phyloP scores from a whole-genome alignment of 2,888 invertebrate species.

The Lithophane socia region DNA sequence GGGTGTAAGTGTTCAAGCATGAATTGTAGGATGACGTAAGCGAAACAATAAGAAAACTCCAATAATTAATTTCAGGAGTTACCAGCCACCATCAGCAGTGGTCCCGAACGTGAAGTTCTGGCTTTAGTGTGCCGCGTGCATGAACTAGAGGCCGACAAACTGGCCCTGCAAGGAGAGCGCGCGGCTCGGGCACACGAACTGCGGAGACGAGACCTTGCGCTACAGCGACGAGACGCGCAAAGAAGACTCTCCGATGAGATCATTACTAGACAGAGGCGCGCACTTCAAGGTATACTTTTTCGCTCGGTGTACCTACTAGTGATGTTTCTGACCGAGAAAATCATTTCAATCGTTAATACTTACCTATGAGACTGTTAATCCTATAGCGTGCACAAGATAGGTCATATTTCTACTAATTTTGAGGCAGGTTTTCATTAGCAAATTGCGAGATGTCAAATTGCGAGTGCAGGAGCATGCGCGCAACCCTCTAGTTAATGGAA shows the following conservation, averaged over 20 bases:
- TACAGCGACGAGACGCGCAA: slow-evolving; percentile 95
- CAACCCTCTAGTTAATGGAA: no score
- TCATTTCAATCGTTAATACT: no score
- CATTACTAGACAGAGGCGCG: slow-evolving; percentile 95
- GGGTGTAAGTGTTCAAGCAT: not conserved
- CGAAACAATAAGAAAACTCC: not conserved
- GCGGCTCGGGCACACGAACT: slow-evolving; percentile 96
- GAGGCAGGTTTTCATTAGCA: no score
- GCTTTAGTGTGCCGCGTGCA: slow-evolving; percentile 97
- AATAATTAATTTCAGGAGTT: slow-evolving; percentile 91
- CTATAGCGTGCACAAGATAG: no score
- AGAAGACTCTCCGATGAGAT: slow-evolving; percentile 97
- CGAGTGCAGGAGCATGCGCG: no score
- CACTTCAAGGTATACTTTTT: slow-evolving; percentile 93
- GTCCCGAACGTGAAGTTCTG: slow-evolving; percentile 97
- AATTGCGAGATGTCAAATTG: no score
- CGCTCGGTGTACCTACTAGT: no score
- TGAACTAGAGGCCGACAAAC: slow-evolving; percentile 98
- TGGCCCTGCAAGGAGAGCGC: slow-evolving; percentile 96
- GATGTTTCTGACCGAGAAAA: no score
- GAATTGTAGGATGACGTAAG: not conserved
- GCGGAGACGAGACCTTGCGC: slow-evolving; percentile 95
- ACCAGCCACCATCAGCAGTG: slow-evolving; percentile 95
- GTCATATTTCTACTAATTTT: no score
- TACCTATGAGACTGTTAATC: no score